These are phyloP conservation scores for Natator depressus DNA, from an alignment of 2,113 vertebrate genomes.

Conservation along the genomic window DNA sequence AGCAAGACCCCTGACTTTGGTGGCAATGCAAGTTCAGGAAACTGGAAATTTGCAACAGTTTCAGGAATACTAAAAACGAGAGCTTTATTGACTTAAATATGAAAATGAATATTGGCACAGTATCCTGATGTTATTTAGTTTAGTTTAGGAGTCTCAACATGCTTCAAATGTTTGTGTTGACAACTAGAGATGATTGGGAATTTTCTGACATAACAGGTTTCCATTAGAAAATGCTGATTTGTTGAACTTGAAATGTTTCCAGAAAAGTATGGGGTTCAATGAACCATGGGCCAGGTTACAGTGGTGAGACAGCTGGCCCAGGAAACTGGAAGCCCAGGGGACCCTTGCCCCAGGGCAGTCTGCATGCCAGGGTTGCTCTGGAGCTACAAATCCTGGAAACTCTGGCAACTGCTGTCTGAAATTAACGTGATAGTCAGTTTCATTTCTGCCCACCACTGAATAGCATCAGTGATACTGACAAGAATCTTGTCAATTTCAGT, in stretches of 20 bases:
- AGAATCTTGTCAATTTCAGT: not conserved
- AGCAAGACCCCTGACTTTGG: not conserved
- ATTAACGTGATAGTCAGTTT: not conserved
- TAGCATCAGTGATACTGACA: not conserved
- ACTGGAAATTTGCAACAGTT: not conserved
- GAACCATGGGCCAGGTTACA: not conserved
- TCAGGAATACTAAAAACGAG: not conserved
- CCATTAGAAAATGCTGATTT: not conserved
- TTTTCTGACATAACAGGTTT: not conserved
- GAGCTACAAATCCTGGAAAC: not conserved
- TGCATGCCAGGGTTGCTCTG: not conserved
- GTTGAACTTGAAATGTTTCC: not conserved
- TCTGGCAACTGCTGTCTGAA: not conserved
- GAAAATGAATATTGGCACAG: not conserved
- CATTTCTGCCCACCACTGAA: not conserved
- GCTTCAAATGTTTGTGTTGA: not conserved
- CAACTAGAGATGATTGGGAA: not conserved
- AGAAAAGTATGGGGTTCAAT: not conserved
- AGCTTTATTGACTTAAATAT: not conserved
- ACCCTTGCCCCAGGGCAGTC: not conserved
- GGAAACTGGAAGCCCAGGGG: not conserved
- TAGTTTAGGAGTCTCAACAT: not conserved
- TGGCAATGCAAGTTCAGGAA: not conserved
- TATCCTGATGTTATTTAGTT: not conserved
- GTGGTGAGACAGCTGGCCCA: not conserved